Evolutionary conservation across 2,113 vertebrate genomes (phyloP).

Genomic region (Esox niger): DNA sequence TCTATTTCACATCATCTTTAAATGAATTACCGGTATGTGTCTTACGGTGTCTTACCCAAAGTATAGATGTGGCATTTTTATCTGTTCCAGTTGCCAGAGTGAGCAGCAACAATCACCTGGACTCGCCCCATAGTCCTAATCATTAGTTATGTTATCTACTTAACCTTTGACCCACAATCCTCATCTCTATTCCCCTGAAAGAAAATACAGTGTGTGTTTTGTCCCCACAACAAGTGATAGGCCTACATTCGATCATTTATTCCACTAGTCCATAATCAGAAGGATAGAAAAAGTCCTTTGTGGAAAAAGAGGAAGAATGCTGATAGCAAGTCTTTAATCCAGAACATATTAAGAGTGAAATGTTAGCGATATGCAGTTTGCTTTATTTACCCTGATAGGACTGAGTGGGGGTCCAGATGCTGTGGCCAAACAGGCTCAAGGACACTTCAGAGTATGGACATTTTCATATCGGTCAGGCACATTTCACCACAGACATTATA

Average conservation of each 20-base stretch:
- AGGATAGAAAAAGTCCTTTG: slow-evolving; percentile 24
- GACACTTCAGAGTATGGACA: too few relatives aligned
- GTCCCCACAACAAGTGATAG: slow-evolving; percentile 28
- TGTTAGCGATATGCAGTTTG: slow-evolving; percentile 53
- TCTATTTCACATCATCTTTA: too few relatives aligned
- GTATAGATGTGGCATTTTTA: too few relatives aligned
- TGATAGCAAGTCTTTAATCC: slow-evolving; percentile 65
- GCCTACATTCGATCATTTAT: slow-evolving; percentile 46
- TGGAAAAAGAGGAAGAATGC: slow-evolving; percentile 55
- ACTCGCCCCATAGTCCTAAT: slow-evolving; percentile 22
- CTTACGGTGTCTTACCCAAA: slow-evolving; percentile 5
- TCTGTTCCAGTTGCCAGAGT: slow-evolving; percentile 29
- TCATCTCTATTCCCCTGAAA: slow-evolving; percentile 11
- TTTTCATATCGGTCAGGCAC: too few relatives aligned
- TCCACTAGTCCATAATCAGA: background rate
- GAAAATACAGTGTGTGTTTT: slow-evolving; percentile 21
- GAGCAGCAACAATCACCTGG: slow-evolving; percentile 32
- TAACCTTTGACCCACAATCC: slow-evolving; percentile 40
- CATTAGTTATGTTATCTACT: slow-evolving; percentile 3
- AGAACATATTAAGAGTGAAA: slow-evolving; percentile 63
- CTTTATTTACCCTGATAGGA: slow-evolving; percentile 41
- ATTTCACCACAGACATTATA: too few relatives aligned
- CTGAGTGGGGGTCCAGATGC: background rate
- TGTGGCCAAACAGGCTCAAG: too few relatives aligned
- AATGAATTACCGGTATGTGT: too few relatives aligned